Evolutionary conservation across 2,888 invertebrate species (phyloP), one percentile per base, ranked within the genome.

Genomic region (Kryphioiulus occultus): DNA sequence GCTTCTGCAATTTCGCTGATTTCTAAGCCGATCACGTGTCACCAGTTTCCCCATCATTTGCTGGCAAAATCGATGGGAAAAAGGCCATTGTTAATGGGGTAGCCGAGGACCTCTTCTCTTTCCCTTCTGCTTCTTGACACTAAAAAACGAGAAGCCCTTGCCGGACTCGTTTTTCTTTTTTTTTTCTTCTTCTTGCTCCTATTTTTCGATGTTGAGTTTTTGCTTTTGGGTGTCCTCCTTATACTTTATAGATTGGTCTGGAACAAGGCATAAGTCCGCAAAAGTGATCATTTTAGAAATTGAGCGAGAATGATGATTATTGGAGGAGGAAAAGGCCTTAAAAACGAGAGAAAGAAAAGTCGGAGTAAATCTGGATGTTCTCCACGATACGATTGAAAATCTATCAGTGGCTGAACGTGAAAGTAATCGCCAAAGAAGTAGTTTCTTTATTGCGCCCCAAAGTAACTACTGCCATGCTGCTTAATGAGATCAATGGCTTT

Each of bases 11-110:
- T 68, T 68, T 68, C 68, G 68, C 22, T 26, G 68, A 68, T 68
- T 22, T 68, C 22, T 68, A 68, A 68, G 22, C 68, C 26, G 68
- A 26, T 68, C 68, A 68, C 68, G 68, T 68, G 68, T 68, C 68
- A 22, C 26, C 68, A 26, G 68, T 68, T 68, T 68, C 59, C 19
- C 19, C n/a, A 19, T 59, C 59, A 59, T 59, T 59, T 59, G 22
- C 22, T 59, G 22, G 22, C 68, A 12, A 68, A 68, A 68, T 68
- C 68, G 68, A 68, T 68, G 68, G 12, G 68, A 68, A 68, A 68
- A 68, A 68, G 44, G 68, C 68, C 68, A 68, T 68, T 68, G 68
- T 68, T 68, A 68, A 68, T 68, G 68, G 68, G 68, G n/a, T n/a
- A 68, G 22, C 26, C 10, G 68, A 68, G 68, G 22, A 22, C 68